Percentiles rank a stretch among this genome's conserved stretches.
Conservation (phyloP, 1,140 invertebrate species). For the Euwallacea similis region DNA sequence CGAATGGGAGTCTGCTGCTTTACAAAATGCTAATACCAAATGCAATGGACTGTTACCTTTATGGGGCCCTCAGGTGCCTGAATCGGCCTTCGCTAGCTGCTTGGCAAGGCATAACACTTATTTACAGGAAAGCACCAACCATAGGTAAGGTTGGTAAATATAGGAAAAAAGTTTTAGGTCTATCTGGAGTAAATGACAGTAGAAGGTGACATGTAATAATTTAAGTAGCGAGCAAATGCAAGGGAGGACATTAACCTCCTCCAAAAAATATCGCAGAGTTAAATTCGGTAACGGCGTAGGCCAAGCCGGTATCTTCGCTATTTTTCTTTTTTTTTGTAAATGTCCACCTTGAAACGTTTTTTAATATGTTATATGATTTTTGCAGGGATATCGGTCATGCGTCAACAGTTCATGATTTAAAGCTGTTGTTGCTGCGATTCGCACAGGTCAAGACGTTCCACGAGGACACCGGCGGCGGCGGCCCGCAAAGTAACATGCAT, state of each 20-base stretch:
- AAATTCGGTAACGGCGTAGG: no score
- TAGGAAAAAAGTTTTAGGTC: no score
- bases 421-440: constrained; percentile 86
- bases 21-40: constrained; percentile 96
- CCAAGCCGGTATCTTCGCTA: no score
- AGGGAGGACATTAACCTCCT: no score
- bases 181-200: no score
- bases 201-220: no score
- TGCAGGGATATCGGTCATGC: constrained; percentile 81
- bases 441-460: constrained; percentile 94
- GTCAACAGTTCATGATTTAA: constrained; percentile 92
- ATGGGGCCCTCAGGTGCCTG: constrained; percentile 94
- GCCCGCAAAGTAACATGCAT: constrained; percentile 96
- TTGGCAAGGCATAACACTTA: constrained; percentile 88
- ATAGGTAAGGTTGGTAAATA: constrained; percentile 50
- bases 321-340: background rate
- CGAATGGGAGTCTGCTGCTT: constrained; percentile 96
- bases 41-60: constrained; percentile 95
- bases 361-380: constrained; percentile 12
- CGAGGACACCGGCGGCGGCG: constrained; percentile 95
- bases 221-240: no score
- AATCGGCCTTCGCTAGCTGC: constrained; percentile 92
- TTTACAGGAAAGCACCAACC: constrained; percentile 81
- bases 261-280: no score
- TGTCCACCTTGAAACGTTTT: background rate